These are phyloP conservation scores for Lasioglossum villosulum DNA, from an alignment of 2,888 invertebrate genomes.

Conservation along the genomic window DNA sequence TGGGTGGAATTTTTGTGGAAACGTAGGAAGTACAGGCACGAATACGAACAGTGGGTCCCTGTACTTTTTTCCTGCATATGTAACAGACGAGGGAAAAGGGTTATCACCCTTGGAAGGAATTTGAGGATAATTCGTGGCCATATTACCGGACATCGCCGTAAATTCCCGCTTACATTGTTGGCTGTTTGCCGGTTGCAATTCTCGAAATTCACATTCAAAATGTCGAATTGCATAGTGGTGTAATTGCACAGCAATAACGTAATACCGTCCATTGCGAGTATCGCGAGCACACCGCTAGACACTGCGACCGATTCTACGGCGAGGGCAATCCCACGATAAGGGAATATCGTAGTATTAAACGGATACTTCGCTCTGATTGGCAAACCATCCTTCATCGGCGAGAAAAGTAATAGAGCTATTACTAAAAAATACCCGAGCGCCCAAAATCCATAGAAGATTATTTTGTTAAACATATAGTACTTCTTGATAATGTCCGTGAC, in stretches of 20 bases:
- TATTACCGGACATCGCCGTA: neutral
- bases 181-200: constrained; percentile 39
- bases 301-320: constrained; percentile 68
- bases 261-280: constrained; percentile 72
- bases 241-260: constrained; percentile 65
- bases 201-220: constrained; percentile 70
- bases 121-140: neutral
- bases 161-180: neutral
- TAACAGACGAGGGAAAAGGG: no score
- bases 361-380: constrained; percentile 77
- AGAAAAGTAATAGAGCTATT: constrained; percentile 69
- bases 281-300: constrained; percentile 64
- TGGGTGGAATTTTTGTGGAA: no score
- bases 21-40: no score
- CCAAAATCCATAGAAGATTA: constrained; percentile 64
- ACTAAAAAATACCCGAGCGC: constrained; percentile 61
- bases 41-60: no score
- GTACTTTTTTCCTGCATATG: no score
- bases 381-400: constrained; percentile 71
- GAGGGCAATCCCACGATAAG: constrained; percentile 70
- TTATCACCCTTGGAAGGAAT: no score
- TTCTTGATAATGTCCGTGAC: constrained; percentile 45
- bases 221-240: constrained; percentile 69
- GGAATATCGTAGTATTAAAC: constrained; percentile 70
- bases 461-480: constrained; percentile 57